phyloP scores from a whole-genome alignment of 2,797 vertebrate genomes.

The Esox masquinongy region DNA sequence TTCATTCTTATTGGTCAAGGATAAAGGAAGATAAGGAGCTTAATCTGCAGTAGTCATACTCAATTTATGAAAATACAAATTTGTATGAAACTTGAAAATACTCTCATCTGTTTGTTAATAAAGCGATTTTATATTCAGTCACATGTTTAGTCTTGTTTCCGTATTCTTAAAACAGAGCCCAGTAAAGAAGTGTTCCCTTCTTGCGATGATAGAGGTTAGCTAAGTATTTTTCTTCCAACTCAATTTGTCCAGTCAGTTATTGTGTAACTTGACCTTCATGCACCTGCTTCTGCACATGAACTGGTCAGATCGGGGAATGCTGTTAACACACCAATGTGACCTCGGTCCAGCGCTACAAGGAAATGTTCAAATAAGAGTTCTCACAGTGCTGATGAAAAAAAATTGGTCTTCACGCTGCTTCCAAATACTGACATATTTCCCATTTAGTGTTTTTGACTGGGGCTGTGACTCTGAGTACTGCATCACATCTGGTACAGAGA shows the following conservation, averaged over 20 bases:
- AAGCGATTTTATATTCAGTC: slow-evolving; percentile 76
- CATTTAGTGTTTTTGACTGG: not conserved
- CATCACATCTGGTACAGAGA: not conserved
- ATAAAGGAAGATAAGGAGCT: slow-evolving; percentile 55
- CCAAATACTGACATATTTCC: not conserved
- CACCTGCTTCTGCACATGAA: not conserved
- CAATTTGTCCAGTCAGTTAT: not conserved
- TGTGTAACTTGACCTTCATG: not conserved
- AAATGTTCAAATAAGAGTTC: not conserved
- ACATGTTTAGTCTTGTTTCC: slow-evolving; percentile 59
- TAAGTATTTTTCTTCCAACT: not conserved
- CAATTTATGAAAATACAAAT: slow-evolving; percentile 68
- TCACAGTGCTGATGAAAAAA: not conserved
- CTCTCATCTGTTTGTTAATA: slow-evolving; percentile 80
- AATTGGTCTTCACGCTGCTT: not conserved
- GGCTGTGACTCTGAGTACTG: not conserved
- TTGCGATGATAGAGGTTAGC: not conserved
- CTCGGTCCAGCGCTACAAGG: not conserved
- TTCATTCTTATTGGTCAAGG: slow-evolving; percentile 79
- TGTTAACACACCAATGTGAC: not conserved
- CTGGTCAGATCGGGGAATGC: not conserved
- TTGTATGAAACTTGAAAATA: slow-evolving; percentile 79
- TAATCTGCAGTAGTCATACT: slow-evolving; percentile 69
- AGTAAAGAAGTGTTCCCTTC: not conserved
- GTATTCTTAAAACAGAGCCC: slow-evolving; percentile 1